Evolutionary conservation across 2,888 invertebrate genomes (phyloP).

Genomic region (Mesorhabditis spiculigera): DNA sequence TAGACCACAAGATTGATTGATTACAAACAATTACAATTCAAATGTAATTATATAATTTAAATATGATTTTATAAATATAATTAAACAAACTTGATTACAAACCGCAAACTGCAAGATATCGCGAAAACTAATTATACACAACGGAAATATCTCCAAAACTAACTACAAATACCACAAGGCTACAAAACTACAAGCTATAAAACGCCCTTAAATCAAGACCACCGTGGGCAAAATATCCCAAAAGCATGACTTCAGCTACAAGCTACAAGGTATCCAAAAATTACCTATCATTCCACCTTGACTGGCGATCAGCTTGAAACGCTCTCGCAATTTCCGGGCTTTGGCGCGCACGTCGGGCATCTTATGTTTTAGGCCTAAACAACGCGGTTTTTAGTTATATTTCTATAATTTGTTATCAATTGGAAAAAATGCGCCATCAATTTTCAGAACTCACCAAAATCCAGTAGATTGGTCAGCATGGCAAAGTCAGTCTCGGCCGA

Average conservation of each 20-base stretch:
- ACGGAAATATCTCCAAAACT: no score
- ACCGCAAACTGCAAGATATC: no score
- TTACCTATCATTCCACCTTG: constrained; percentile 48
- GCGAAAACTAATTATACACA: no score
- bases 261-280: neutral
- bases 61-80: no score
- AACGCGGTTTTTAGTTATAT: neutral
- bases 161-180: no score
- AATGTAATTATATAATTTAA: no score
- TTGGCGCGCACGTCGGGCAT: constrained; percentile 34
- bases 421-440: neutral
- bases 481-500: constrained; percentile 71
- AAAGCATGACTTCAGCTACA: no score
- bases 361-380: constrained; percentile 16
- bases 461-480: constrained; percentile 76
- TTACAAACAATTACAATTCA: no score
- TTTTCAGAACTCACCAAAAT: constrained; percentile 65
- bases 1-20: no score
- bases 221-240: no score
- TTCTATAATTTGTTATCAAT: neutral
- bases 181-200: no score
- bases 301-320: constrained; percentile 41
- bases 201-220: no score
- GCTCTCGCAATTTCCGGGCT: constrained; percentile 48
- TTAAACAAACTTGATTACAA: neutral